A percentile compares a stretch with the other conserved stretches of the same genome.
phyloP scores from a whole-genome alignment of 92 coral and sea anemone genomes.

The Porites evermanni region DNA sequence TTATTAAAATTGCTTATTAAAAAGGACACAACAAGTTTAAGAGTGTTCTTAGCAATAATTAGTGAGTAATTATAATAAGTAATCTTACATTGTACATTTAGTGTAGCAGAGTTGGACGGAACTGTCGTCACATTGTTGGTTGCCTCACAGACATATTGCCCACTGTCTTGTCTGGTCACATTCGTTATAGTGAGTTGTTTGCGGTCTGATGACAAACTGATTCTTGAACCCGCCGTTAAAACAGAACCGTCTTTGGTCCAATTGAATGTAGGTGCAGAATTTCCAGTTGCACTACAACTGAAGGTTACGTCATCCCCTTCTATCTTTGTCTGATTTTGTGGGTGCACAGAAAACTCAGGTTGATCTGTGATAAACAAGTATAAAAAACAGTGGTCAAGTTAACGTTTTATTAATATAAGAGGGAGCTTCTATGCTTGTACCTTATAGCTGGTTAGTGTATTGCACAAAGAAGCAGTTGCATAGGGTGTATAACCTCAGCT shows the following conservation, averaged over 20 bases:
- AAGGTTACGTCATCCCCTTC: slow-evolving; percentile 35
- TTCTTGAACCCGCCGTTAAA: not conserved
- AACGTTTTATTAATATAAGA: too few relatives aligned
- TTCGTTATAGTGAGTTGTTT: slow-evolving; percentile 32
- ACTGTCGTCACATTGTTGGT: slow-evolving; percentile 9
- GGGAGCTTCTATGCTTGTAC: too few relatives aligned
- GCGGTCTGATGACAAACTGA: not conserved
- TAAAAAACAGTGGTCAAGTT: too few relatives aligned
- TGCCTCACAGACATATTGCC: slow-evolving; percentile 23
- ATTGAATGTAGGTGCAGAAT: slow-evolving; percentile 28
- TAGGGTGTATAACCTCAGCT: too few relatives aligned
- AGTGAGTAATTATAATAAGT: too few relatives aligned
- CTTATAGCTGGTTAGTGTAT: too few relatives aligned
- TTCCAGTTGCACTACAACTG: slow-evolving; percentile 39
- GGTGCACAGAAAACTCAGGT: slow-evolving; percentile 17
- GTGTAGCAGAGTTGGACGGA: not conserved
- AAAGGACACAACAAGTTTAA: too few relatives aligned
- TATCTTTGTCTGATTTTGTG: slow-evolving; percentile 23
- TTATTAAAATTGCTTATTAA: too few relatives aligned
- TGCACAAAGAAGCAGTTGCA: too few relatives aligned
- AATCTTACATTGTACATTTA: slow-evolving; percentile 43
- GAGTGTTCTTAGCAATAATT: too few relatives aligned
- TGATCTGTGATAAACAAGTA: not conserved
- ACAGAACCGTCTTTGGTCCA: slow-evolving; percentile 43
- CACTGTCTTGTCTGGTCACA: slow-evolving; percentile 39